Base-by-base conservation (phyloP, 2,888 invertebrate genomes). In the Margaritifera margaritifera region DNA sequence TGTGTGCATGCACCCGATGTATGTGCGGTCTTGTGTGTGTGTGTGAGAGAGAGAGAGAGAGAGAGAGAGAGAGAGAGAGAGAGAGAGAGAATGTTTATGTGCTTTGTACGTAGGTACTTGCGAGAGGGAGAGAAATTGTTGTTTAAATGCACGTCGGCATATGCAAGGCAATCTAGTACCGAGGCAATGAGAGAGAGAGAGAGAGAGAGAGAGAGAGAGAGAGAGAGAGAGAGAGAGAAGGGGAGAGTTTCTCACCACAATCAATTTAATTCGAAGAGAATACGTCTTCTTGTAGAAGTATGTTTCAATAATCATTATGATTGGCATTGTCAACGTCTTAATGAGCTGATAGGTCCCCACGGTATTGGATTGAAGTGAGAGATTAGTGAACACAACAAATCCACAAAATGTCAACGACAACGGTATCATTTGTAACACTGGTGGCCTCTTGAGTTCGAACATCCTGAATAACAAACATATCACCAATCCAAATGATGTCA, bases 301-400 rank as follows among this genome's bases (percentile, higher is more conserved):
- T 66, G 90, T 91, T 78, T 92, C 92, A 77, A 92, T 91, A 5
- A 91, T 55, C 73, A 92, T 91, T 25, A 92, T 91, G 58, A 91
- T 91, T 0, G 92, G 92, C 6, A 92, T 92, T 2, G 92, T 92
- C 78, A 92, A 85, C 72, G 91, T 91, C 84, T 92, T 92, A 5
- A 91, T 91, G 11, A 92, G 87, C 84, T 92, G 92, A 83, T 92
- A 92, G 4, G 92, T 92, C 6, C 92, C 92, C 15, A 92, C 91
- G 0, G 92, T 91, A 78, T 92, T 92, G 64, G 89, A 88, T 57
- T 92, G 91, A 53, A 92, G 84, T 62, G 92, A 92, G 24, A 92
- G 84, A 82, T 92, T 92, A 6, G 92, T 92, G 62, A 92, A 88
- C 4, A 92, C 92, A 22, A 92, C 92, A 82, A 92, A 92, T 20